phyloP scores from a whole-genome alignment of 2,113 vertebrate species.

The Brevimyrus niger region DNA sequence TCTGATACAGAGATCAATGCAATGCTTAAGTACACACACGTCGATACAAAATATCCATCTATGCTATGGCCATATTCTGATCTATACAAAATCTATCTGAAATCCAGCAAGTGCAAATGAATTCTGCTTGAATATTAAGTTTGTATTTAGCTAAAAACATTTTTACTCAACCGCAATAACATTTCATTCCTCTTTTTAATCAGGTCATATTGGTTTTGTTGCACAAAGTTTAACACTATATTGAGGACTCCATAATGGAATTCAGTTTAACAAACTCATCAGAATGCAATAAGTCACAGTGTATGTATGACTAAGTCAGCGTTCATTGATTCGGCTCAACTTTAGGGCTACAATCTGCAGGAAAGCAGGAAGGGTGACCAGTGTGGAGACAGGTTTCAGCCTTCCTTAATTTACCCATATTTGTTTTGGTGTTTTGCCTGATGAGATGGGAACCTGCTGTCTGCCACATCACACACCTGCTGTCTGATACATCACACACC shows the following conservation, averaged over 20 bases:
- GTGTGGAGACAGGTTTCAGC: background rate
- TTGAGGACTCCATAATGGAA: background rate
- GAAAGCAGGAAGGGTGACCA: background rate
- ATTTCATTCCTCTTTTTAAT: background rate
- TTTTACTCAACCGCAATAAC: background rate
- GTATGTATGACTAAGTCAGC: background rate
- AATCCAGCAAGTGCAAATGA: background rate
- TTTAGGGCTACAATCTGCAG: background rate
- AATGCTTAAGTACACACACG: background rate
- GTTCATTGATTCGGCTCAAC: background rate
- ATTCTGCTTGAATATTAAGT: background rate
- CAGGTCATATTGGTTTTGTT: background rate
- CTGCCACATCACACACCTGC: background rate
- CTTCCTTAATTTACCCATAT: background rate
- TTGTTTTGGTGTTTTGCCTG: background rate
- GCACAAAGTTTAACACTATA: background rate
- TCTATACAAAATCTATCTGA: background rate
- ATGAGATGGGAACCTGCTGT: background rate
- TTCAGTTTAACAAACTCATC: background rate
- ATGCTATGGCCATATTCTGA: conserved; percentile 71
- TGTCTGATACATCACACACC: no score
- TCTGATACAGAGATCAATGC: background rate
- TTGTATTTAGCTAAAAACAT: conserved; percentile 5
- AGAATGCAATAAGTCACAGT: conserved; percentile 7
- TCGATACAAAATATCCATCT: conserved; percentile 62